Evolutionary conservation across 1,140 invertebrate species (phyloP).

Genomic region (Hyles euphorbiae): DNA sequence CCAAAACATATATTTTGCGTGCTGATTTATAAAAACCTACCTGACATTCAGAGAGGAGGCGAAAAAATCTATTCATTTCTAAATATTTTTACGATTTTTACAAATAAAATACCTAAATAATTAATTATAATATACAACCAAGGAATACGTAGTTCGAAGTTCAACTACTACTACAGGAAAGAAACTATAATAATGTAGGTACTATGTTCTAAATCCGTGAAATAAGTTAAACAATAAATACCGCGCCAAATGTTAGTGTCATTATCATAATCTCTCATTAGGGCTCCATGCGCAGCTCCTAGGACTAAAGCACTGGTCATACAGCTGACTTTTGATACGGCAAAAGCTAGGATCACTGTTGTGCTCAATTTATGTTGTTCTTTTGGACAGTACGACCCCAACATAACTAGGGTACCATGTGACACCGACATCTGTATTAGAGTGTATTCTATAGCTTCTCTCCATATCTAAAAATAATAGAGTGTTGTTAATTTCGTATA

Average conservation of each 20-base stretch:
- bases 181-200: no score
- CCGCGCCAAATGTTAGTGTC: slow-evolving; percentile 44
- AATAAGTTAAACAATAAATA: slow-evolving; percentile 6
- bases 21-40: no score
- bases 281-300: slow-evolving; percentile 48
- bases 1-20: background rate
- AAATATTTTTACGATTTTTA: no score
- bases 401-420: slow-evolving; percentile 55
- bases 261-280: slow-evolving; percentile 51
- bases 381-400: slow-evolving; percentile 54
- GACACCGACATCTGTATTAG: slow-evolving; percentile 50
- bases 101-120: no score
- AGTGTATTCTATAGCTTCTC: slow-evolving; percentile 51
- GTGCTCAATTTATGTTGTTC: slow-evolving; percentile 36
- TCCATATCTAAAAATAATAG: slow-evolving; percentile 46
- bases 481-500: no score
- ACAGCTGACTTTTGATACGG: slow-evolving; percentile 35
- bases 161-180: background rate
- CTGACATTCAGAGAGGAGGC: no score
- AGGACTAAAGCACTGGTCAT: slow-evolving; percentile 40
- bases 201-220: no score
- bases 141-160: background rate
- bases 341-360: slow-evolving; percentile 42
- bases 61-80: no score
- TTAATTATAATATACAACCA: no score